Percentiles rank a stretch among this genome's conserved stretches.
Evolutionary conservation across 2,113 vertebrate genomes (phyloP).

Genomic region (Desmodus rotundus): DNA sequence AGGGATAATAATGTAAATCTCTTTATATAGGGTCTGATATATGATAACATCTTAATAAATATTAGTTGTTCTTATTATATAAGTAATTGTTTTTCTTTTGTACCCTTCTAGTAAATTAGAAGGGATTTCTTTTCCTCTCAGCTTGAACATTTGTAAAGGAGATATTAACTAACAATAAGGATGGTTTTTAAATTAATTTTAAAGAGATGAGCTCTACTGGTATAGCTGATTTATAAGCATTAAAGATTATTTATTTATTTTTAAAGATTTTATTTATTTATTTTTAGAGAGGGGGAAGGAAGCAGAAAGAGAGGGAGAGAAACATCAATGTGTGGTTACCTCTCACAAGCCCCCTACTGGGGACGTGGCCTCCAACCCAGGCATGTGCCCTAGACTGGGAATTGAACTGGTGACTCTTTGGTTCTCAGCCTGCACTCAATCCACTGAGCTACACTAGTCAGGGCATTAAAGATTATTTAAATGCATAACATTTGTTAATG

Average conservation of each 20-base stretch:
- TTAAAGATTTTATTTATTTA: no score
- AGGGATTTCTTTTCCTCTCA: not conserved
- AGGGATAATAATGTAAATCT: not conserved
- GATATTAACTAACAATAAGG: not conserved
- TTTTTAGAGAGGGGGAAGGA: no score
- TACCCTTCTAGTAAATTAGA: not conserved
- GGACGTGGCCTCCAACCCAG: no score
- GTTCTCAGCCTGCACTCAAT: no score
- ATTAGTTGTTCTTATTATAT: not conserved
- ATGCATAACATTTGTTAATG: constrained; percentile 1
- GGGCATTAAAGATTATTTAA: not conserved
- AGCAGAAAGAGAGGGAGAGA: no score
- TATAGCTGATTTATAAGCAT: not conserved
- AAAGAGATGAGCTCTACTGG: not conserved
- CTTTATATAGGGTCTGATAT: not conserved
- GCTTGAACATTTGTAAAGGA: not conserved
- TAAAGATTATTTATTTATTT: constrained; percentile 7
- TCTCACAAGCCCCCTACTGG: no score
- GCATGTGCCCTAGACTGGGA: no score
- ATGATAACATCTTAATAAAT: not conserved
- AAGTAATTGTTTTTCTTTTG: not conserved
- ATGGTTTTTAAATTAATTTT: not conserved
- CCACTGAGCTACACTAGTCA: no score
- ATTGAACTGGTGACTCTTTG: no score
- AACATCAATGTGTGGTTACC: no score